These are phyloP conservation scores for Leptinotarsa texana DNA, from an alignment of 1,140 invertebrate genomes.

Conservation along the genomic window DNA sequence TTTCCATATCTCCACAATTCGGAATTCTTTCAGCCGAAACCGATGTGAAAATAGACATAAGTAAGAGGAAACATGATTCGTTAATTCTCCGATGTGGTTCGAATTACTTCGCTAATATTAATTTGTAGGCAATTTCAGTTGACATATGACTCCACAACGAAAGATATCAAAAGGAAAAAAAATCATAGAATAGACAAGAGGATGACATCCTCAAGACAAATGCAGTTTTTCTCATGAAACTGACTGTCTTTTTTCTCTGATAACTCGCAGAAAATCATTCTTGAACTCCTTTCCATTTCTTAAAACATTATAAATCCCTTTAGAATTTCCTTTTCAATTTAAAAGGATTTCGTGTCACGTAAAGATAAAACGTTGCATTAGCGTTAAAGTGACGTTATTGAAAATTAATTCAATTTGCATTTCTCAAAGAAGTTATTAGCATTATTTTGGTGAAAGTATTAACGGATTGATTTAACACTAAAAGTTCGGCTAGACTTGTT, in stretches of 20 bases:
- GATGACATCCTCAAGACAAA: neutral
- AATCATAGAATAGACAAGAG: too few species aligned
- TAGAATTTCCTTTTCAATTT: conserved; percentile 11
- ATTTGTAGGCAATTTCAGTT: too few species aligned
- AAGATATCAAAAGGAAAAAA: too few species aligned
- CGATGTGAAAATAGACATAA: too few species aligned
- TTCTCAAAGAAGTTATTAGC: neutral
- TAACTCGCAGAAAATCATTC: conserved; percentile 14
- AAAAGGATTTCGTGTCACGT: conserved; percentile 11
- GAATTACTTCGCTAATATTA: too few species aligned
- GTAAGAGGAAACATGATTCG: too few species aligned
- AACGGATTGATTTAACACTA: too few species aligned
- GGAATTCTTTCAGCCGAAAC: too few species aligned
- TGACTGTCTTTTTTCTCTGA: neutral
- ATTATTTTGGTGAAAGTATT: neutral
- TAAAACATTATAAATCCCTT: conserved; percentile 12
- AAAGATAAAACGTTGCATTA: conserved; percentile 6
- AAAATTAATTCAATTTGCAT: conserved; percentile 2
- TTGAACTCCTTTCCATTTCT: conserved; percentile 1
- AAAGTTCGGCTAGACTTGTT: too few species aligned
- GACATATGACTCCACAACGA: too few species aligned
- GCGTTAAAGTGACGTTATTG: neutral
- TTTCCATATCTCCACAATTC: too few species aligned
- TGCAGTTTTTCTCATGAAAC: conserved; percentile 10
- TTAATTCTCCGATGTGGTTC: too few species aligned